Base-by-base conservation (phyloP, 2,797 vertebrate species). In the Furcifer pardalis region DNA sequence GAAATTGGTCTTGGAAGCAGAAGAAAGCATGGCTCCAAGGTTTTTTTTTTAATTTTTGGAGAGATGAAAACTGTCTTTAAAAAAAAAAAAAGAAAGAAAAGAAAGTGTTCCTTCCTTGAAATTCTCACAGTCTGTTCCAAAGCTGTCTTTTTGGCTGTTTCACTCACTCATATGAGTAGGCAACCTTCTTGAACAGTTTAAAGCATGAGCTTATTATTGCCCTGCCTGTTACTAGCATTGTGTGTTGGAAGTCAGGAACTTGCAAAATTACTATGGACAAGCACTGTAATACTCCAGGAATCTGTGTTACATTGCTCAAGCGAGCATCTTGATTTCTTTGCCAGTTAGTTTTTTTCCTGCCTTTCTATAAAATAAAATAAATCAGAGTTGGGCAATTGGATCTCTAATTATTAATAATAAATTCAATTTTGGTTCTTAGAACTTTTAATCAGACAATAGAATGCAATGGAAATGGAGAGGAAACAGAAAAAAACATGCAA, bases 101-200 rank as follows among this genome's bases (percentile, higher is more conserved):
- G 46, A 63, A 74, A 37, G 30, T 8, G 63, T 44, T 52, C 35
- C 25, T 4, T 65, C 17, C 25, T 83, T 37, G 35, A 76, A 21
- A 68, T 77, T 77, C 49, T 69, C 82, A 83, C 74, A 77, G 49
- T 77, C 74, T 19, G 60, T 76, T 76, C 73, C 81, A 66, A 66
- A 49, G 10, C 37, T 83, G 27, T n/a, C 49, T 69, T 83, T 56
- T 74, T 62, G 80, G 56, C 56, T 74, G 40, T 21, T 63, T 56
- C 46, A 23, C 42, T 32, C 56, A 62, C 23, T 73, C 27, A 10
- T 44, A 73, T 82, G 80, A 82, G 80, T 82, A 56, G 74, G 69
- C 69, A 21, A 59, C 49, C 59, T 74, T 63, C 32, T 40, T 25
- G 9, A 68, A 19, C 32, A 56, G 15, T 49, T 30, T 32, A 37